Percentiles rank a stretch among this genome's conserved stretches.
Evolutionary conservation across 1,140 invertebrate species (phyloP).

Genomic region (Neodiprion virginianus): DNA sequence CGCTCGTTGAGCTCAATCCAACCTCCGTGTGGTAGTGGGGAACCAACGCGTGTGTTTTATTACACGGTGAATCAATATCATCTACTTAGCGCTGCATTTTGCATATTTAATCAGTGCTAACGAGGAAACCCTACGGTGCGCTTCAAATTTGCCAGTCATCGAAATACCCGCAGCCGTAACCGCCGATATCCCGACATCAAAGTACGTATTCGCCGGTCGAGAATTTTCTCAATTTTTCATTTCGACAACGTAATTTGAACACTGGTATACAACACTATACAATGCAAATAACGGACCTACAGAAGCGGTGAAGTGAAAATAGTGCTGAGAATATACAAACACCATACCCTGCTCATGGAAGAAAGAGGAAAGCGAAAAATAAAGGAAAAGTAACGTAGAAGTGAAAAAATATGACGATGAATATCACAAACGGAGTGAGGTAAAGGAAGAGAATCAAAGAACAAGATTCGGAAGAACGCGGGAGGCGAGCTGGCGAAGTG

Average conservation of each 20-base stretch:
- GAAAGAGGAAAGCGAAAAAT: not conserved
- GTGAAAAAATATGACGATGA: not conserved
- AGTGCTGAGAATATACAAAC: too few relatives aligned
- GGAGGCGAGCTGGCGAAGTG: constrained; percentile 29
- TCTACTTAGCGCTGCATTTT: constrained; percentile 4
- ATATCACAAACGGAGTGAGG: not conserved
- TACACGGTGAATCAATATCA: constrained; percentile 4
- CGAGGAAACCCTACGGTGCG: constrained; percentile 1
- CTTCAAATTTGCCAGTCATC: constrained; percentile 4
- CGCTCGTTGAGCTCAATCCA: not conserved
- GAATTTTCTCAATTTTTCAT: too few relatives aligned
- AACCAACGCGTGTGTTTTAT: not conserved
- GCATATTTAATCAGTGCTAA: constrained; percentile 7
- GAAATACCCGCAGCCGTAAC: not conserved
- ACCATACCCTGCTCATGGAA: not conserved
- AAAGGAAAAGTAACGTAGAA: too few relatives aligned
- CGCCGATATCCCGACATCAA: too few relatives aligned
- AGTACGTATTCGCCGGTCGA: too few relatives aligned
- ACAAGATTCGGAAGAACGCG: not conserved
- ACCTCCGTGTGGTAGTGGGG: not conserved
- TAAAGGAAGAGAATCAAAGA: not conserved
- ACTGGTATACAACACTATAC: too few relatives aligned
- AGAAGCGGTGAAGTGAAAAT: too few relatives aligned
- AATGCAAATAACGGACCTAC: too few relatives aligned
- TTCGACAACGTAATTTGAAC: too few relatives aligned